Conservation (phyloP, 2,888 invertebrate genomes). For the Pristionchus mayeri region DNA sequence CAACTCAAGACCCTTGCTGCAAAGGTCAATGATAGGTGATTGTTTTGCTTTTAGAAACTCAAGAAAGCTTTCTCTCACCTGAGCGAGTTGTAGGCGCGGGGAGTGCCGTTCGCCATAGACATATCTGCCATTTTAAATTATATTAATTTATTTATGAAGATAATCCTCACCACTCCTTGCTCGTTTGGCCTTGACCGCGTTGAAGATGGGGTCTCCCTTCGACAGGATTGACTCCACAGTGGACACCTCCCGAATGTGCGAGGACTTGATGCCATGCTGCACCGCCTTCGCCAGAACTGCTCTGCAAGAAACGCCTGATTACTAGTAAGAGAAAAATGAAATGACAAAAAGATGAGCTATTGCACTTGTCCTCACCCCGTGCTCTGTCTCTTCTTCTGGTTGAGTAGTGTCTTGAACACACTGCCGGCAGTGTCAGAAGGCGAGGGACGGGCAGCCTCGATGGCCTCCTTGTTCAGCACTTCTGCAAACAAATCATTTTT, state of each 20-base stretch:
- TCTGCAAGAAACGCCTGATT: too few relatives aligned
- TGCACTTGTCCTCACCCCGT: not conserved
- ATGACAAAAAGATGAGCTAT: too few relatives aligned
- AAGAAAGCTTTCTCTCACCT: not conserved
- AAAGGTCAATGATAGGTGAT: not conserved
- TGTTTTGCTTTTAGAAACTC: not conserved
- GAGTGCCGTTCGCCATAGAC: not conserved
- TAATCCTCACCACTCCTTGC: not conserved
- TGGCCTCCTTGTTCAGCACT: constrained; percentile 33
- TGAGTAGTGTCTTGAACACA: constrained; percentile 7
- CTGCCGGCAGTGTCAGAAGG: constrained; percentile 10
- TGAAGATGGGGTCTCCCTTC: not conserved
- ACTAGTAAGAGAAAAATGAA: too few relatives aligned
- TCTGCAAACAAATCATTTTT: not conserved
- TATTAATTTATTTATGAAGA: not conserved
- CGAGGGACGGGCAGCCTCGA: not conserved
- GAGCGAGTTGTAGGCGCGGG: constrained; percentile 38
- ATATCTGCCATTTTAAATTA: not conserved
- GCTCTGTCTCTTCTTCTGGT: constrained; percentile 37
- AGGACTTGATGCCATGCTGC: not conserved
- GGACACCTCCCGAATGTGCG: constrained; percentile 19
- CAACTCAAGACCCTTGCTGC: constrained; percentile 38
- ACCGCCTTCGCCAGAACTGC: not conserved
- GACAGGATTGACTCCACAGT: constrained; percentile 9
- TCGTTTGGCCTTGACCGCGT: not conserved